phyloP scores from a whole-genome alignment of 2,888 invertebrate genomes.

The Polymixis lichenea region DNA sequence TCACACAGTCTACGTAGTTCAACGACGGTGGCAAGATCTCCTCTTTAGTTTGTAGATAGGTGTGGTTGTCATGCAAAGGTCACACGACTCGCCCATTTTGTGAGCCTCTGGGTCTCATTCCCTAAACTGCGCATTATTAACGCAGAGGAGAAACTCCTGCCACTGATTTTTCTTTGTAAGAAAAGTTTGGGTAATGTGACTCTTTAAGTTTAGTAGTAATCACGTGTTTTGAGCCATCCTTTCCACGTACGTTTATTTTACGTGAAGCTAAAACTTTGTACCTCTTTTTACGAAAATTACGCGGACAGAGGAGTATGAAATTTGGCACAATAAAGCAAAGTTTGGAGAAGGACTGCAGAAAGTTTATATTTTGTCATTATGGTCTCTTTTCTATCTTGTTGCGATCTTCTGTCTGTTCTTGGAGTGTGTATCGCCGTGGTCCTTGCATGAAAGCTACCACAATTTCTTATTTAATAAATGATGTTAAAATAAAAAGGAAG shows the following conservation, averaged over 20 bases:
- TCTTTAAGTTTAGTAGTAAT: no score
- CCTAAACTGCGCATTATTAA: background rate
- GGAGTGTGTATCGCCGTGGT: background rate
- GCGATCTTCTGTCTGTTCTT: background rate
- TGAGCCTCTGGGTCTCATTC: background rate
- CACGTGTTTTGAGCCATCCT: background rate
- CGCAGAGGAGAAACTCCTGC: background rate
- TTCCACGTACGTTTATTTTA: background rate
- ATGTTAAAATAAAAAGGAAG: conserved; percentile 50
- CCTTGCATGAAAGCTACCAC: conserved; percentile 23
- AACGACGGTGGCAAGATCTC: background rate
- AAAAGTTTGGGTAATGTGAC: background rate
- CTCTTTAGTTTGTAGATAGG: conserved; percentile 27
- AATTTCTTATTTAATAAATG: conserved; percentile 18
- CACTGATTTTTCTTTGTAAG: background rate
- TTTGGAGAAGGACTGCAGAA: no score
- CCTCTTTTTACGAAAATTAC: no score
- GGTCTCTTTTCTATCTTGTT: background rate
- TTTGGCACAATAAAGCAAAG: no score
- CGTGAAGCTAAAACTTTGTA: no score
- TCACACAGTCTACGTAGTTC: conserved; percentile 72
- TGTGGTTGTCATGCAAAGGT: conserved; percentile 20
- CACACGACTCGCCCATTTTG: background rate
- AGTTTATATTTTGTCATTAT: no score
- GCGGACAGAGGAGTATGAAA: no score